A percentile compares a stretch with the other conserved stretches of the same genome.
These are phyloP conservation scores for Aquatica leii DNA, from an alignment of 2,888 invertebrate species.

Conservation along the genomic window DNA sequence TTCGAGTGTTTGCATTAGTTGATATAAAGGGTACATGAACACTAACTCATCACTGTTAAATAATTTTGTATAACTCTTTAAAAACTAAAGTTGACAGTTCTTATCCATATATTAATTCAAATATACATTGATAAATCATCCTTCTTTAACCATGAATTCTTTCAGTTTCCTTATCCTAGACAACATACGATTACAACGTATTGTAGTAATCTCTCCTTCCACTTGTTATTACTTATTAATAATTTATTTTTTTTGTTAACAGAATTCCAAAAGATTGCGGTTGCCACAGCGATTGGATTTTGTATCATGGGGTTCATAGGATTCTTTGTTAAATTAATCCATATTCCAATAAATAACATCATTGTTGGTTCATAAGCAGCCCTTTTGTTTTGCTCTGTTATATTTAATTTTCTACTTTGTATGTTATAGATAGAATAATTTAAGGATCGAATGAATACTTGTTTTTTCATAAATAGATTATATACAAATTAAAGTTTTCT, in stretches of 20 bases:
- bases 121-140: no score
- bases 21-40: no score
- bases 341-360: slow-evolving; percentile 98
- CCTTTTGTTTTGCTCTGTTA: slow-evolving; percentile 29
- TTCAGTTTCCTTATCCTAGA: no score
- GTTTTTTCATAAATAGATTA: slow-evolving; percentile 22
- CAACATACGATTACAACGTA: no score
- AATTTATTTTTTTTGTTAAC: slow-evolving; percentile 55
- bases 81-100: no score
- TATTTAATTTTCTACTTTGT: slow-evolving; percentile 37
- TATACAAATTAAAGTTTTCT: not conserved
- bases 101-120: no score
- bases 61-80: no score
- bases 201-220: no score
- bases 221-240: no score
- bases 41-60: no score
- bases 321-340: slow-evolving; percentile 99
- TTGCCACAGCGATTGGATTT: slow-evolving; percentile 99
- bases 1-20: no score
- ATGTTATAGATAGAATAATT: slow-evolving; percentile 25
- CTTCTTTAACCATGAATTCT: no score
- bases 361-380: slow-evolving; percentile 81
- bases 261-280: slow-evolving; percentile 99
- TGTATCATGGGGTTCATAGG: slow-evolving; percentile 99
- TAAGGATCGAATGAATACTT: slow-evolving; percentile 22